Conservation (phyloP, 2,888 invertebrate genomes). For the Mythimna ferrago region DNA sequence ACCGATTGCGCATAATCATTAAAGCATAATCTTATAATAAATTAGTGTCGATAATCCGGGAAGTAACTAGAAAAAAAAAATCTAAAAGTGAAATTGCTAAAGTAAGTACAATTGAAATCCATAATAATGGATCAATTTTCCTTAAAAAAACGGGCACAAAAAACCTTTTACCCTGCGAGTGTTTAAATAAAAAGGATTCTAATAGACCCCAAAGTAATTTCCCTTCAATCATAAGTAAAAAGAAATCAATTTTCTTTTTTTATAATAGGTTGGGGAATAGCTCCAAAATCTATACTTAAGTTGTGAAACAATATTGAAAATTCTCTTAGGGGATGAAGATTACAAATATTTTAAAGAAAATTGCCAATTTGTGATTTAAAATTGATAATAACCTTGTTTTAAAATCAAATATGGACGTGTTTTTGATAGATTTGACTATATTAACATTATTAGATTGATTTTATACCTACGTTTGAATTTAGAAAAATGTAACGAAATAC, state of each 20-base stretch:
- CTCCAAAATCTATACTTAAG: constrained; percentile 40
- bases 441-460: neutral
- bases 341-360: constrained; percentile 50
- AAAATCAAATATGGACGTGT: constrained; percentile 1
- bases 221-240: constrained; percentile 51
- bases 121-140: constrained; percentile 14
- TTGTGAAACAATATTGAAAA: constrained; percentile 42
- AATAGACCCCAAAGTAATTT: constrained; percentile 57
- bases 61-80: neutral
- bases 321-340: constrained; percentile 36
- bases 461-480: neutral
- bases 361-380: constrained; percentile 46
- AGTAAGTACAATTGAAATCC: constrained; percentile 9
- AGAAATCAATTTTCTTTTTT: constrained; percentile 60
- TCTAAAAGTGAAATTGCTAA: neutral
- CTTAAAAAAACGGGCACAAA: constrained; percentile 29
- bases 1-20: neutral
- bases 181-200: constrained; percentile 58
- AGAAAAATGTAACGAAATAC: neutral
- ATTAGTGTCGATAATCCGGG: neutral
- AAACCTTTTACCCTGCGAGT: constrained; percentile 46
- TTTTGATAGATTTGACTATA: neutral
- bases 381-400: constrained; percentile 29
- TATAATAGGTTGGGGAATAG: constrained; percentile 44
- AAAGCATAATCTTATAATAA: neutral